Percentiles rank a stretch among this genome's conserved stretches.
phyloP scores from a whole-genome alignment of 1,140 invertebrate species.

The Drosophila dunni region DNA sequence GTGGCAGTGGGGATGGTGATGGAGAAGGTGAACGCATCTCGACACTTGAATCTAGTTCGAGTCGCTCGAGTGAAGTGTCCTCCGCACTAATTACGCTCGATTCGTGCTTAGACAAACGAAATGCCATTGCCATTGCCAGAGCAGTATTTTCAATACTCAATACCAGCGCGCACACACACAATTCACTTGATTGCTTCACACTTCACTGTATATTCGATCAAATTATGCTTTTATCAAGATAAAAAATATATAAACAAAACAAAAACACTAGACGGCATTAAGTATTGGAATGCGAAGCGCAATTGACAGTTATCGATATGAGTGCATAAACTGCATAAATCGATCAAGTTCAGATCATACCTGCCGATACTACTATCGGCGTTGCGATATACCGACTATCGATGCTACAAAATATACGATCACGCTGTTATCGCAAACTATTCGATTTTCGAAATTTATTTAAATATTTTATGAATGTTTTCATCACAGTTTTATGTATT shows the following conservation, averaged over 20 bases:
- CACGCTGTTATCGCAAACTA: too few relatives aligned
- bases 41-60: conserved; percentile 74
- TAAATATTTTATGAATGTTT: not conserved
- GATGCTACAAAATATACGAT: not conserved
- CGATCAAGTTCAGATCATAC: not conserved
- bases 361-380: not conserved
- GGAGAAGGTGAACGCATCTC: conserved; percentile 76
- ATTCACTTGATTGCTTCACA: conserved; percentile 8
- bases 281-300: conserved; percentile 55
- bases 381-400: not conserved
- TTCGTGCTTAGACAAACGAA: conserved; percentile 72
- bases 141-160: not conserved
- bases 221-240: conserved; percentile 11
- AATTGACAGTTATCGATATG: conserved; percentile 47
- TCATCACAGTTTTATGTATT: not conserved
- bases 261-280: conserved; percentile 67
- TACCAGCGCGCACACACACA: not conserved
- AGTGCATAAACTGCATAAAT: not conserved
- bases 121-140: conserved; percentile 62
- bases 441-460: too few relatives aligned
- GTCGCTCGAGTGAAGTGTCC: conserved; percentile 56
- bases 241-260: conserved; percentile 62
- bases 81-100: conserved; percentile 61
- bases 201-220: conserved; percentile 16
- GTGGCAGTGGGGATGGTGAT: conserved; percentile 64